A percentile compares a stretch with the other conserved stretches of the same genome.
phyloP scores from a whole-genome alignment of 1,140 invertebrate species.

The Stenopsyche tienmushanensis region DNA sequence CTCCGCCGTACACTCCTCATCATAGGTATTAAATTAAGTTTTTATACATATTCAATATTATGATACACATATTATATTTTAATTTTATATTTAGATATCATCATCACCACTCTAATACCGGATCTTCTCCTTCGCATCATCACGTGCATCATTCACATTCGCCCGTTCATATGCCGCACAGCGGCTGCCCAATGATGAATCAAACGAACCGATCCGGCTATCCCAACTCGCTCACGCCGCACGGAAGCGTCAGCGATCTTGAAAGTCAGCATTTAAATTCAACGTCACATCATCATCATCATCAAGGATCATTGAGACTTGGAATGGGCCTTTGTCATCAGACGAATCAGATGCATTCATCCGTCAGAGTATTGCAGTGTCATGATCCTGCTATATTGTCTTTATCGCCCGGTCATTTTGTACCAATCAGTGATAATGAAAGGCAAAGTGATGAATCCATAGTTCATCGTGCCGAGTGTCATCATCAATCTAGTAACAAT shows the following conservation, averaged over 20 bases:
- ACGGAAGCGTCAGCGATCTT: constrained; percentile 20
- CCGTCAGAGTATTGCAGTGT: constrained; percentile 14
- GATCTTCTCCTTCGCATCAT: constrained; percentile 18
- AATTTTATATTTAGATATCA: constrained; percentile 28
- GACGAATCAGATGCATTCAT: constrained; percentile 21
- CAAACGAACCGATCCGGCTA: constrained; percentile 10
- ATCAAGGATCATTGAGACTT: constrained; percentile 21
- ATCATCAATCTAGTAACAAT: constrained; percentile 20
- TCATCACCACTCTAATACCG: constrained; percentile 29
- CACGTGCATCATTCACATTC: constrained; percentile 13
- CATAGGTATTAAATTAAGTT: constrained; percentile 44
- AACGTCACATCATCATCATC: constrained; percentile 9
- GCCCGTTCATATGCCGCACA: constrained; percentile 4
- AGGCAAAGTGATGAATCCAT: constrained; percentile 27
- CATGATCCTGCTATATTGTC: constrained; percentile 18
- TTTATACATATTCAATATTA: too few relatives aligned
- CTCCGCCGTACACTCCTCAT: constrained; percentile 54
- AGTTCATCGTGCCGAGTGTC: constrained; percentile 28
- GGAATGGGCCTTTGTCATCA: constrained; percentile 16
- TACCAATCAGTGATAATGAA: constrained; percentile 18
- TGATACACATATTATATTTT: neutral
- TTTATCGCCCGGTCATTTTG: constrained; percentile 16
- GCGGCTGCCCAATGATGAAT: constrained; percentile 19
- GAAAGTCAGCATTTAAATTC: constrained; percentile 22
- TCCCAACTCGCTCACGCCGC: constrained; percentile 18